Base-by-base conservation (phyloP, 1,140 invertebrate genomes). In the Drosophila yakuba region DNA sequence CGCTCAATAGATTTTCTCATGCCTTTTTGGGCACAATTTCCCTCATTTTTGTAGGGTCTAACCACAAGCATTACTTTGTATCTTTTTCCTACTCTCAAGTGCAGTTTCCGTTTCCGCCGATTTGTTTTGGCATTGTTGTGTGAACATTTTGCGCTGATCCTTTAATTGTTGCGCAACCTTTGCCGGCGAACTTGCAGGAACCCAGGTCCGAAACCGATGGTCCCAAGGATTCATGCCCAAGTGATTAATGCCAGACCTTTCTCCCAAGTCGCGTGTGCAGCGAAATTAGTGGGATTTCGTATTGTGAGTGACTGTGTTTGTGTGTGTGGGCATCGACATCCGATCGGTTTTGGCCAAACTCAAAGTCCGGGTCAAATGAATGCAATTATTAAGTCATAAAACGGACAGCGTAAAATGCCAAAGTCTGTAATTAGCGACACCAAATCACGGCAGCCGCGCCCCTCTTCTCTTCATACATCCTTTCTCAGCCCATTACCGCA, bases 361-460 rank as follows among this genome's bases (percentile, higher is more conserved):
- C 69, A 52, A 48, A 75, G 64, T 20, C 55, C 45, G 23, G 23
- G 68, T 66, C 74, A 72, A 86, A 62, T 75, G 82, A 89, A 74
- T 74, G 80, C 85, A 89, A 89, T 90, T 89, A 89, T 89, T 78
- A 78, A 89, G 84, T 79, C 84, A 89, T 89, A 89, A 89, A 90
- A 90, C 81, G 74, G 47, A 58, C 67, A 74, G 60, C 74, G 74
- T 45, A 80, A 84, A 90, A 89, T 74, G 57, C 69, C 57, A 41
- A 61, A 79, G 71, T 80, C 85, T 90, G 81, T 90, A 90, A 90
- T 90, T 90, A 90, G 85, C 85, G 85, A 90, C 85, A 90, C 85
- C 85, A 90, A 90, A 86, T 90, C 85, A 81, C 75, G 68, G 25
- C 52, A 48, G 17, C 17, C 71, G 74, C 78, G 80, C 85, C 85